Conservation (phyloP, 2,797 vertebrate genomes). For the Aselliscus stoliczkanus region DNA sequence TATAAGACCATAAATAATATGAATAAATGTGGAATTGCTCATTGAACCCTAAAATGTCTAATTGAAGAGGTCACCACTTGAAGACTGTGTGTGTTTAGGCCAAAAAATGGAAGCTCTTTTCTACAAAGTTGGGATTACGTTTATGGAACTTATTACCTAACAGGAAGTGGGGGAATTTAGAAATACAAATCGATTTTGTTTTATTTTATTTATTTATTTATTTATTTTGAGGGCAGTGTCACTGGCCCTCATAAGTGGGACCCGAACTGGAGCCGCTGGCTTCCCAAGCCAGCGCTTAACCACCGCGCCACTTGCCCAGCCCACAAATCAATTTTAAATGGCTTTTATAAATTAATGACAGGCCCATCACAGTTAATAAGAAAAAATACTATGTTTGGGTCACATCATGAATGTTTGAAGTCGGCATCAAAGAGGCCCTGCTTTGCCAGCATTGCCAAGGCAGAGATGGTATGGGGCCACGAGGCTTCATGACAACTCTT, state of each 20-base stretch:
- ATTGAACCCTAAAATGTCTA: not conserved
- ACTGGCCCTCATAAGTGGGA: too few species aligned
- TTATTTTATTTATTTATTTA: too few species aligned
- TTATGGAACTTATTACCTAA: conserved; percentile 29
- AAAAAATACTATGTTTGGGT: conserved; percentile 16
- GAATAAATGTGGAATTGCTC: not conserved
- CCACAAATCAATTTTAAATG: too few species aligned
- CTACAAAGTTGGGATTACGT: not conserved
- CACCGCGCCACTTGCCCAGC: too few species aligned
- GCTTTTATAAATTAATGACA: conserved; percentile 35
- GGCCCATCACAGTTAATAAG: conserved; percentile 17
- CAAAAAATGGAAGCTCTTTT: not conserved
- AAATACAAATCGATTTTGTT: conserved; percentile 42
- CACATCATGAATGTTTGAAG: conserved; percentile 22
- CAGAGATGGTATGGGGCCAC: not conserved
- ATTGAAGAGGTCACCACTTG: not conserved
- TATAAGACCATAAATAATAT: not conserved
- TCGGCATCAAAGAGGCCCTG: conserved; percentile 30
- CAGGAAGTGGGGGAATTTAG: conserved; percentile 11
- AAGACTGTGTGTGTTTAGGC: not conserved
- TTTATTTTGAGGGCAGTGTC: too few species aligned
- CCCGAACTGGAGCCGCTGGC: too few species aligned
- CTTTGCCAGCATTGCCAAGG: not conserved
- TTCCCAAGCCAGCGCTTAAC: too few species aligned
- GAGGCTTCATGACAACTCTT: not conserved